phyloP scores from a whole-genome alignment of 2,113 vertebrate species.

The Ciconia maguari region DNA sequence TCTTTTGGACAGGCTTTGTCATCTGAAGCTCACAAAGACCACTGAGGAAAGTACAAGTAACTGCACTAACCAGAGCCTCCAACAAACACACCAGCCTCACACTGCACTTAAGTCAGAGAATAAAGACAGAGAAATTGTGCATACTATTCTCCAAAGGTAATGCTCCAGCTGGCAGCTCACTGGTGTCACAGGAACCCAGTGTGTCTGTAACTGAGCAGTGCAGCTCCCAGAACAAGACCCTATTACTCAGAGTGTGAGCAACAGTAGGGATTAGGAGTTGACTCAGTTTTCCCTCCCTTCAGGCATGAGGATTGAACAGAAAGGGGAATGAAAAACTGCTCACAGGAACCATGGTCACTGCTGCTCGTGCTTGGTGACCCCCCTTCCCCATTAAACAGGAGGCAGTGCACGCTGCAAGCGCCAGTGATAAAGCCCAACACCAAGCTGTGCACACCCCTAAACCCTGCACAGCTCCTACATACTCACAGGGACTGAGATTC shows the following conservation, averaged over 20 bases:
- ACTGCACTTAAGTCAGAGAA: not conserved
- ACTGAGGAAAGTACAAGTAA: not conserved
- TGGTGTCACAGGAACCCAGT: not conserved
- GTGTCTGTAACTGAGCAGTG: not conserved
- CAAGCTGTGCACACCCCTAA: not conserved
- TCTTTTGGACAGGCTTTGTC: not conserved
- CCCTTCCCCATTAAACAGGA: not conserved
- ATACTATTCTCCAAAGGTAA: not conserved
- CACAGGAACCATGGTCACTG: not conserved
- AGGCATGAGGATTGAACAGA: not conserved
- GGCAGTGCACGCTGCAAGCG: not conserved
- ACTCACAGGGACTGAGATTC: constrained; percentile 70
- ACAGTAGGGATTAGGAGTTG: not conserved
- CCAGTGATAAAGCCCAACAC: not conserved
- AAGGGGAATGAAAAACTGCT: not conserved
- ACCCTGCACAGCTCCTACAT: not conserved
- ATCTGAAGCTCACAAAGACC: not conserved
- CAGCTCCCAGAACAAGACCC: not conserved
- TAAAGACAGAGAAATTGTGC: not conserved
- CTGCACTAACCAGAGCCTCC: not conserved
- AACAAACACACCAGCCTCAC: not conserved
- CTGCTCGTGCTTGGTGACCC: not conserved
- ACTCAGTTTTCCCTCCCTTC: not conserved
- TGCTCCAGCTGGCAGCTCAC: not conserved
- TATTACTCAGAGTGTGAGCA: not conserved